A percentile compares a stretch with the other conserved stretches of the same genome.
These are phyloP conservation scores for Agrochola lychnidis DNA, from an alignment of 2,888 invertebrate species.

Conservation along the genomic window DNA sequence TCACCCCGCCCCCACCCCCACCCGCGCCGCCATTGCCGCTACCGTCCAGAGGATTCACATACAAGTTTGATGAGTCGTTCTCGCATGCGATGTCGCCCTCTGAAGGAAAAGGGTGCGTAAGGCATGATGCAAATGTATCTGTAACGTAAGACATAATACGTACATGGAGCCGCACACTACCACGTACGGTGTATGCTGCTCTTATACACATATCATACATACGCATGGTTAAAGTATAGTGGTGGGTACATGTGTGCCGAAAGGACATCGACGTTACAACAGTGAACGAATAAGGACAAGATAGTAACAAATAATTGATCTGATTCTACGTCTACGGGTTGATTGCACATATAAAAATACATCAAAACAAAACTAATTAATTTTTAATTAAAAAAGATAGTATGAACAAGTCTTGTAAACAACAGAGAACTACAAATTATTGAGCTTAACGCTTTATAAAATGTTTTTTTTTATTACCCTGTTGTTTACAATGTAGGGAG, in stretches of 20 bases:
- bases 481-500: constrained; percentile 9
- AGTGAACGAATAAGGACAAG: constrained; percentile 52
- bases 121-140: constrained; percentile 99
- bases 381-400: constrained; percentile 10
- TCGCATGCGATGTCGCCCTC: constrained; percentile 94
- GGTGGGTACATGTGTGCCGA: constrained; percentile 52
- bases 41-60: constrained; percentile 96
- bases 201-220: constrained; percentile 55
- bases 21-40: constrained; percentile 86
- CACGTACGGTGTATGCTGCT: constrained; percentile 70
- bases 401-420: constrained; percentile 62
- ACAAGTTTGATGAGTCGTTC: constrained; percentile 95
- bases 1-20: constrained; percentile 77
- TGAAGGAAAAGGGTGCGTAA: constrained; percentile 98
- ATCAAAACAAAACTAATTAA: constrained; percentile 18
- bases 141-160: constrained; percentile 93
- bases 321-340: constrained; percentile 57
- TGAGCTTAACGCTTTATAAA: constrained; percentile 3
- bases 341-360: constrained; percentile 47
- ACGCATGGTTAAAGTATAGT: constrained; percentile 48
- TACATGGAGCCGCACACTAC: constrained; percentile 85
- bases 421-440: constrained; percentile 38
- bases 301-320: constrained; percentile 33
- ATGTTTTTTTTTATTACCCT: background rate
- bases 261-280: constrained; percentile 56